phyloP scores from a whole-genome alignment of 2,113 vertebrate species.

The Turdus rufiventris region DNA sequence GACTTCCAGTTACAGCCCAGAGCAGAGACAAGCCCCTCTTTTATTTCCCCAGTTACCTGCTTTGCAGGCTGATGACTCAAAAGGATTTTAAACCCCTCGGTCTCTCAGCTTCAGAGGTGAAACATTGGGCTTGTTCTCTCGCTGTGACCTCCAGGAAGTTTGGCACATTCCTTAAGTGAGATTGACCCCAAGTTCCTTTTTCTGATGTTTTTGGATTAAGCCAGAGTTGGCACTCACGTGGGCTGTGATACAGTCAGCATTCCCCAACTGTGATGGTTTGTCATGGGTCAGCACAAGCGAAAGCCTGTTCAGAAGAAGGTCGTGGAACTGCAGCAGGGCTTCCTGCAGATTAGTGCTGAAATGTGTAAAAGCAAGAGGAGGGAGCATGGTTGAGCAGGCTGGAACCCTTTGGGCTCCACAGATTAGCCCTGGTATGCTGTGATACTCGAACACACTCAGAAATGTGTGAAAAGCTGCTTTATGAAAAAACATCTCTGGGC shows the following conservation, averaged over 20 bases:
- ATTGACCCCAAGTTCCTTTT: slow-evolving; percentile 51
- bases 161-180: slow-evolving; percentile 33
- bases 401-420: neutral
- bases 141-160: slow-evolving; percentile 32
- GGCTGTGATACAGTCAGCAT: neutral
- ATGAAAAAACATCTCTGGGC: neutral
- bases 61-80: neutral
- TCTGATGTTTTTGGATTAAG: slow-evolving; percentile 53
- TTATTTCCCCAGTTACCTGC: slow-evolving; percentile 17
- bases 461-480: neutral
- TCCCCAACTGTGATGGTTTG: neutral
- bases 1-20: slow-evolving; percentile 8
- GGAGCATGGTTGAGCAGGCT: neutral
- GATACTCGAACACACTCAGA: neutral
- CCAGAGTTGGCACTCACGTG: neutral
- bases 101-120: neutral
- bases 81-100: neutral
- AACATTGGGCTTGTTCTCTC: slow-evolving; percentile 11
- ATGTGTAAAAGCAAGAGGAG: neutral
- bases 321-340: neutral
- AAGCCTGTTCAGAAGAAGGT: slow-evolving; percentile 24
- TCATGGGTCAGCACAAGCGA: slow-evolving; percentile 18
- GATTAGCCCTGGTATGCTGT: neutral
- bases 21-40: slow-evolving; percentile 23
- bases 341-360: neutral